Evolutionary conservation across 2,888 invertebrate genomes (phyloP).

Genomic region (Drosophila mulleri): DNA sequence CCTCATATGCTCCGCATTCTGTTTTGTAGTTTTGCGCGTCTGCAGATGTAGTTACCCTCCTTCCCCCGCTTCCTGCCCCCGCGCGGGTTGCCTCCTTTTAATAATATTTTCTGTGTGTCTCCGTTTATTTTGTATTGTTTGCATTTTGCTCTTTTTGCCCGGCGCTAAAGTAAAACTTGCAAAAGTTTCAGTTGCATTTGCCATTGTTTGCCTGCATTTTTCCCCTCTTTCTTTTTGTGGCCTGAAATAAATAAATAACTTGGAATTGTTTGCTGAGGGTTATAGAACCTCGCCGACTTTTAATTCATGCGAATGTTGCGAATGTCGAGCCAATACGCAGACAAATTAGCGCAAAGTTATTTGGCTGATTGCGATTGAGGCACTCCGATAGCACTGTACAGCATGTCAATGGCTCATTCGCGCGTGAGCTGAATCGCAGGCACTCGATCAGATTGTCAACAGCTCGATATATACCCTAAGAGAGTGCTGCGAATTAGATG

Average conservation of each 20-base stretch:
- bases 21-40: conserved; percentile 32
- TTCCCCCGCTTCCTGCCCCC: background rate
- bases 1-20: conserved; percentile 1
- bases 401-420: conserved; percentile 51
- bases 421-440: conserved; percentile 54
- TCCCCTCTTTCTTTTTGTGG: background rate
- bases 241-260: conserved; percentile 52
- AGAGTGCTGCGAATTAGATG: background rate
- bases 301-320: conserved; percentile 39
- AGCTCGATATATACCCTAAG: conserved; percentile 7
- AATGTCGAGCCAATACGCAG: conserved; percentile 36
- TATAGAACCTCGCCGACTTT: conserved; percentile 39
- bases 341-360: conserved; percentile 64
- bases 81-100: conserved; percentile 35
- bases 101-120: conserved; percentile 38
- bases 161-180: conserved; percentile 34
- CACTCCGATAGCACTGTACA: conserved; percentile 42
- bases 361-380: conserved; percentile 52
- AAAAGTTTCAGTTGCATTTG: conserved; percentile 63
- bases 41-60: conserved; percentile 27
- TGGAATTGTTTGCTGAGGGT: conserved; percentile 56
- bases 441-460: background rate
- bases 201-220: conserved; percentile 47
- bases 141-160: conserved; percentile 46
- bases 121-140: conserved; percentile 43